phyloP scores from a whole-genome alignment of 1,140 invertebrate species.

The Zaprionus tsacasi region DNA sequence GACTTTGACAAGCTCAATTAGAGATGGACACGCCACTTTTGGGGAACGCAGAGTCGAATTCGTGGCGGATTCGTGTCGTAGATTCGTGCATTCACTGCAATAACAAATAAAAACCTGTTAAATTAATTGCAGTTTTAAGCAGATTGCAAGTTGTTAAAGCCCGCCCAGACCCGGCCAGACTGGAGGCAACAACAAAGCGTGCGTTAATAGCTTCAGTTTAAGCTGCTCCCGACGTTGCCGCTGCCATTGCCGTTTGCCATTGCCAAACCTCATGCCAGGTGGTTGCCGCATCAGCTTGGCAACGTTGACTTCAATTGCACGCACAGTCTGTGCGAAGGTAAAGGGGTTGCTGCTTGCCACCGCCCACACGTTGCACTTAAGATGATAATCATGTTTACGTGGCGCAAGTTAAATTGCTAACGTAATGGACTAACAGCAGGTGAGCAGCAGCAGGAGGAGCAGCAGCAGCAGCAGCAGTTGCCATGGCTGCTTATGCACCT shows the following conservation, averaged over 20 bases:
- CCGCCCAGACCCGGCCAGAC: constrained; percentile 17
- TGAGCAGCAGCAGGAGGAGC: constrained; percentile 41
- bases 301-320: constrained; percentile 58
- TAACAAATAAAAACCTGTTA: constrained; percentile 66
- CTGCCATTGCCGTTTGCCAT: background rate
- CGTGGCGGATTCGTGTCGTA: too few relatives aligned
- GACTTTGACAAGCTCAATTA: constrained; percentile 77
- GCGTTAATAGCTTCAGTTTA: constrained; percentile 57
- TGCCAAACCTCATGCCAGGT: constrained; percentile 19
- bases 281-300: constrained; percentile 6
- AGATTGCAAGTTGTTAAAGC: constrained; percentile 74
- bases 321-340: constrained; percentile 23
- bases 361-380: constrained; percentile 70
- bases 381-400: constrained; percentile 82
- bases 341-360: constrained; percentile 2
- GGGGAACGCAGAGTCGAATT: background rate
- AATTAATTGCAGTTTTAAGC: constrained; percentile 81
- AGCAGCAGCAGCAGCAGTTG: constrained; percentile 2
- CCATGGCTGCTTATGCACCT: constrained; percentile 43
- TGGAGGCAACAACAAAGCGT: constrained; percentile 48
- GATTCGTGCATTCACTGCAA: constrained; percentile 33
- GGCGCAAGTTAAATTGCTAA: constrained; percentile 81
- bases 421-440: constrained; percentile 81
- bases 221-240: constrained; percentile 13
- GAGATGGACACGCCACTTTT: constrained; percentile 33